phyloP scores from a whole-genome alignment of 2,113 vertebrate species.

The Dinomys branickii region DNA sequence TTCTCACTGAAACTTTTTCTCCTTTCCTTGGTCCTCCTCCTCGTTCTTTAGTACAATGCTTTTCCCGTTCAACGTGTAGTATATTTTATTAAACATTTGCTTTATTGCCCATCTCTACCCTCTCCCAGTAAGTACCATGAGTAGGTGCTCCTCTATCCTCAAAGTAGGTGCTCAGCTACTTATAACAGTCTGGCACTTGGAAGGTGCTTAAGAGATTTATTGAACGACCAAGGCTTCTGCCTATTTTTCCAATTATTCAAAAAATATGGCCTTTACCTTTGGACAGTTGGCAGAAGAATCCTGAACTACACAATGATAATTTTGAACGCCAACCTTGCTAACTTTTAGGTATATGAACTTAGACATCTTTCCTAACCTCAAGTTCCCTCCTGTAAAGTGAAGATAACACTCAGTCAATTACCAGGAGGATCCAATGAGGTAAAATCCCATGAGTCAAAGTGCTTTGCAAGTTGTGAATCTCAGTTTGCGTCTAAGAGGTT shows the following conservation, averaged over 20 bases:
- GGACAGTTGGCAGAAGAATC: neutral
- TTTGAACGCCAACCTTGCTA: neutral
- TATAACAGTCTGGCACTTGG: neutral
- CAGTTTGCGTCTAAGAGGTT: neutral
- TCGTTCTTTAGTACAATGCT: neutral
- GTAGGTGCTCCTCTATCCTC: accelerated
- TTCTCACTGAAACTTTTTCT: neutral
- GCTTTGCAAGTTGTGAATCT: neutral
- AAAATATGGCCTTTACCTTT: neutral
- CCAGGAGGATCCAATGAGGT: neutral
- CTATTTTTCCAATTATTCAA: neutral
- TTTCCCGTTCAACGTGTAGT: neutral
- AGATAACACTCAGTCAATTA: neutral
- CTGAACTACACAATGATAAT: neutral
- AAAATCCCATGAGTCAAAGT: neutral
- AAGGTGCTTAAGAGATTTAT: neutral
- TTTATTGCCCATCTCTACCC: neutral
- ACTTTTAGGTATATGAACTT: neutral
- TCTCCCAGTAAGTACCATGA: neutral
- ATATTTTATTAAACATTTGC: neutral
- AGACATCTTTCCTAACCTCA: neutral
- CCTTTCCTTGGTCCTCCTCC: neutral
- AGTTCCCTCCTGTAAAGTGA: neutral
- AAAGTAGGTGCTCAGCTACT: neutral
- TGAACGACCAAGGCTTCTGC: neutral